Conservation (phyloP, 2,888 invertebrate species). For the Drosophila quinaria region DNA sequence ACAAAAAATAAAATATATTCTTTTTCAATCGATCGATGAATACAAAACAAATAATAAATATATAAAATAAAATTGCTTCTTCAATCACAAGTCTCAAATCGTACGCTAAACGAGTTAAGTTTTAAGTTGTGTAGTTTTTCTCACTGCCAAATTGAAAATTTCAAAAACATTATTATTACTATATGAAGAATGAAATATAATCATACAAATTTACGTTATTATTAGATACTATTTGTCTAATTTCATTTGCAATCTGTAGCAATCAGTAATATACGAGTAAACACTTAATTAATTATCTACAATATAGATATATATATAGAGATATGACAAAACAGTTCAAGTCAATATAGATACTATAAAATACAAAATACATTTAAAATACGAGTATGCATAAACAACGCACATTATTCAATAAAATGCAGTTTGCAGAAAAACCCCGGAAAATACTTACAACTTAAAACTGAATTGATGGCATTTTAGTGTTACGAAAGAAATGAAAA, state of each 20-base stretch:
- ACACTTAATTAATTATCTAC: slow-evolving; percentile 44
- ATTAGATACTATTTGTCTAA: slow-evolving; percentile 47
- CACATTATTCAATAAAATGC: slow-evolving; percentile 59
- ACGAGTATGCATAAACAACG: slow-evolving; percentile 55
- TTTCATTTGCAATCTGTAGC: slow-evolving; percentile 75
- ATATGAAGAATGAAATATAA: slow-evolving; percentile 22
- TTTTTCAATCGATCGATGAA: slow-evolving; percentile 12
- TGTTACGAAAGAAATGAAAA: slow-evolving; percentile 38
- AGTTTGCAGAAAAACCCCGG: slow-evolving; percentile 32
- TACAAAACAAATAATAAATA: slow-evolving; percentile 10
- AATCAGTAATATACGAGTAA: slow-evolving; percentile 63
- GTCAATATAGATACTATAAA: slow-evolving; percentile 40
- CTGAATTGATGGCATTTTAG: slow-evolving; percentile 77
- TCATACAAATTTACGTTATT: slow-evolving; percentile 34
- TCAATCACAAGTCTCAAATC: slow-evolving; percentile 34
- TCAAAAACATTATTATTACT: slow-evolving; percentile 12
- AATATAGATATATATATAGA: slow-evolving; percentile 34
- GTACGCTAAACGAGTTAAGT: slow-evolving; percentile 35
- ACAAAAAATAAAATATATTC: not conserved
- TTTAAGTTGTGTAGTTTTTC: slow-evolving; percentile 68
- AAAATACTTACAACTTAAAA: slow-evolving; percentile 55
- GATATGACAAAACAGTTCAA: slow-evolving; percentile 47
- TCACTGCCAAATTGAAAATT: slow-evolving; percentile 70
- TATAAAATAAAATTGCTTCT: slow-evolving; percentile 30
- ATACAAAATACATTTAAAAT: slow-evolving; percentile 46